Evolutionary conservation across 2,888 invertebrate species (phyloP), one percentile per base, ranked within the genome.

Genomic region (Cantharis flavilabris): DNA sequence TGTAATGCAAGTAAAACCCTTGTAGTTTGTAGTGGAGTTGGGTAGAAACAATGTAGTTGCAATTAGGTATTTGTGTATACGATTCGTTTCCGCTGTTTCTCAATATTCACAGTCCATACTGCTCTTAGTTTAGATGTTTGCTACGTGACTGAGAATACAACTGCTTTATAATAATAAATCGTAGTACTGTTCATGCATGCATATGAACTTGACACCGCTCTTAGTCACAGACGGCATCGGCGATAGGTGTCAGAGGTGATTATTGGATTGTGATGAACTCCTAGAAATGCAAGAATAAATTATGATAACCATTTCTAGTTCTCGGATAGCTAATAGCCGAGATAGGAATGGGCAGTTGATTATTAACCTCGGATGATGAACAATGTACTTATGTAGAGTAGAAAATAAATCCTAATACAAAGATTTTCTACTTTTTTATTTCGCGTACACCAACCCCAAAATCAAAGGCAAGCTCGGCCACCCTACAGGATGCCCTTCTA

Each of bases 81-180:
- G 69, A 86, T 86, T 86, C 84, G 85, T 84, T 85, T 85, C 85
- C 85, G 85, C 86, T 85, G 85, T 86, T 85, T 84, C 82, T 83
- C 84, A 83, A 84, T 84, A 84, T 84, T 85, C 84, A 85, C 82
- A 81, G 80, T 83, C 84, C 82, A 84, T 83, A 85, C 85, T 84
- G 84, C 83, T 84, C 85, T 83, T 82, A 80, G 82, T 84, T 84
- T 84, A 84, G 84, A 84, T 84, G 83, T 82, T 82, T 81, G 81
- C 80, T 85, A 88, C 87, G 87, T 88, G 87, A 87, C 87, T 84
- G 84, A 84, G 87, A 87, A 87, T 87, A 85, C 84, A 84, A 84
- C 84, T 85, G 85, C 84, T 86, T 86, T 86, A 86, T 87, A 86
- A 87, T 84, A 85, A 86, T 86, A 86, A 86, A 86, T 85, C 83